Evolutionary conservation across 1,140 invertebrate species (phyloP), one percentile per base, ranked within the genome.

Genomic region (Forficula auricularia): DNA sequence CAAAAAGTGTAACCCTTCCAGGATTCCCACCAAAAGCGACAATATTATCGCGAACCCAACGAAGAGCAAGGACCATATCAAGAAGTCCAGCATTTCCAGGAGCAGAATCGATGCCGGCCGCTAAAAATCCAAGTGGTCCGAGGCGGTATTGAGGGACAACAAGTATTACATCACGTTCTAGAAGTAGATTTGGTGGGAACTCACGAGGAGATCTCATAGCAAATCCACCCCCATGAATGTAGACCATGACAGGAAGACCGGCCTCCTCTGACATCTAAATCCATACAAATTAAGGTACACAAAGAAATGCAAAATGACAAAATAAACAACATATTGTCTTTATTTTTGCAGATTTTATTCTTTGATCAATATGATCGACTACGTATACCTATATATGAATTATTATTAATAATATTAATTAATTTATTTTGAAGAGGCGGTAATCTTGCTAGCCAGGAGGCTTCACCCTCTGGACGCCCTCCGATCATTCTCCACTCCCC

Each of bases 11-110:
- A 22, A 66, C 52, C 43, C 55, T 53, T 2, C 54, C 55, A 34
- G 53, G 57, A 48, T 65, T 55, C 9, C 62, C 62, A 38, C 58
- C 56, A 46, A 64, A 62, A 27, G 50, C 15, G 14, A 47, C 39
- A 39, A 63, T 51, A 51, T 72, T 56, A 54, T 58, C 52, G 51
- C 59, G 45, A 3, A 75, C 59, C 68, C 68, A 71, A 36, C 60
- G 47, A 6, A 67, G 48, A 2, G 59, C 61, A 34, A 58, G 50
- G 9, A 64, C 47, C 43, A 63, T 66, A 54, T 75, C 72, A 50
- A 69, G 61, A 2, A 73, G 46, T 0, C 68, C 72, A 57, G 61
- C 67, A 57, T 74, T 62, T 45, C 70, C 60, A 36, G 77, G 58
- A 45, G 53, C 44, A 1, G 52, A 52, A n/a, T 52, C 50, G 14